Conservation (phyloP, 2,888 invertebrate genomes). For the Athalia rosae region DNA sequence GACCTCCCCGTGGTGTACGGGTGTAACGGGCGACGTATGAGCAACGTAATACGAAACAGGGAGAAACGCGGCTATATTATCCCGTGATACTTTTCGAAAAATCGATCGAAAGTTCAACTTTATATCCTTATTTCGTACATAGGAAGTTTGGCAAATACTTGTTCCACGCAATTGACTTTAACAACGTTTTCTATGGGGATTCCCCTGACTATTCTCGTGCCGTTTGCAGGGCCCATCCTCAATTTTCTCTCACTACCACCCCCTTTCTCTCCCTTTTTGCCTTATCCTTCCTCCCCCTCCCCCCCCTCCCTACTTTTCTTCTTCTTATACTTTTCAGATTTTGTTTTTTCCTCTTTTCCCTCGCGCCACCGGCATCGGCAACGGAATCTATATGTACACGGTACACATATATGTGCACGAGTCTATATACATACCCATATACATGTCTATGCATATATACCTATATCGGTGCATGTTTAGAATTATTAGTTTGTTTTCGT, state of each 20-base stretch:
- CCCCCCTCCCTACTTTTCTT: not conserved
- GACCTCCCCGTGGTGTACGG: too few species aligned
- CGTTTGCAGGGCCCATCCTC: not conserved
- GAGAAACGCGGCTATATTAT: not conserved
- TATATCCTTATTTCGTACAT: slow-evolving; percentile 37
- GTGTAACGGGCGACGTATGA: too few species aligned
- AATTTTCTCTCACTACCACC: not conserved
- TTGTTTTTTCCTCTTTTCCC: too few species aligned
- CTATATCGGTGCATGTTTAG: slow-evolving; percentile 26
- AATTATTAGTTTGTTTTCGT: slow-evolving; percentile 45
- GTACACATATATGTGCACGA: too few species aligned
- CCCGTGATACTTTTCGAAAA: slow-evolving; percentile 8
- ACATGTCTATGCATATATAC: too few species aligned
- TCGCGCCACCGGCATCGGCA: too few species aligned
- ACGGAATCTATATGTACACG: too few species aligned
- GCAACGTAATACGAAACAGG: too few species aligned
- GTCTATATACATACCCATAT: too few species aligned
- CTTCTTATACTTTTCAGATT: too few species aligned
- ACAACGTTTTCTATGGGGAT: slow-evolving; percentile 42
- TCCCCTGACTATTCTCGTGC: not conserved
- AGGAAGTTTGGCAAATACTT: slow-evolving; percentile 42
- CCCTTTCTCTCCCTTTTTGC: not conserved
- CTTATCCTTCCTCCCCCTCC: not conserved
- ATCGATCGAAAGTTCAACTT: slow-evolving; percentile 41
- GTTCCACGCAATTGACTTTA: slow-evolving; percentile 45